Conservation (phyloP, 2,113 vertebrate species). For the Syngnathus floridae region DNA sequence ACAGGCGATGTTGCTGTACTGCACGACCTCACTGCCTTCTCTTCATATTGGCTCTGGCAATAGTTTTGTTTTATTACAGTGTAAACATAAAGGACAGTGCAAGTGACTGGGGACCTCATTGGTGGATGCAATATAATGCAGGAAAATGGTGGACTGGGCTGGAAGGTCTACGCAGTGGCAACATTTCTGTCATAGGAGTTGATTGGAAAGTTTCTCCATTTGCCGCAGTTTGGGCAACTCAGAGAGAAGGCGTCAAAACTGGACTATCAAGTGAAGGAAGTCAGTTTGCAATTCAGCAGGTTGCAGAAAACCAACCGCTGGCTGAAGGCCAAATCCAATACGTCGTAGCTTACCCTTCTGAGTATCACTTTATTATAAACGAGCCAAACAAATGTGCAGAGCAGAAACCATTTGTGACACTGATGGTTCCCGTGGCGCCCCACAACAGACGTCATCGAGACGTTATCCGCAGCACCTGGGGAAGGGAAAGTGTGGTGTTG, state of each 20-base stretch:
- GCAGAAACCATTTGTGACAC: slow-evolving; percentile 62
- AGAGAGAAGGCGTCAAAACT: not conserved
- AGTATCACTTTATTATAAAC: slow-evolving; percentile 62
- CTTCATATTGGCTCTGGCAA: slow-evolving; percentile 2
- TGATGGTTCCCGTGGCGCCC: slow-evolving; percentile 63
- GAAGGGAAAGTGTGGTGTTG: slow-evolving; percentile 44
- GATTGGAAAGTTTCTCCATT: not conserved
- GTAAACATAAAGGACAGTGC: not conserved
- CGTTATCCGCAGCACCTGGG: slow-evolving; percentile 66
- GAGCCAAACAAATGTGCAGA: slow-evolving; percentile 46
- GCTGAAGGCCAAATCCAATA: slow-evolving; percentile 36
- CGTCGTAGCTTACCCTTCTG: slow-evolving; percentile 54
- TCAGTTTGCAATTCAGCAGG: too few relatives aligned
- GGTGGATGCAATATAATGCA: not conserved
- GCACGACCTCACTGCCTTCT: not conserved
- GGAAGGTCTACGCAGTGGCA: rapidly evolving
- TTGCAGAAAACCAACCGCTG: not conserved
- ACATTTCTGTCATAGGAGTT: too few relatives aligned
- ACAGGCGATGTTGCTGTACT: not conserved
- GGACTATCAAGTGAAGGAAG: rapidly evolving
- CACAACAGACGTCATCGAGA: slow-evolving; percentile 30
- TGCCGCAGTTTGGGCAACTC: too few relatives aligned
- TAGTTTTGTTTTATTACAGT: not conserved
- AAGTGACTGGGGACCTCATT: not conserved
- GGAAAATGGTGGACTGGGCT: not conserved